Percentiles rank a stretch among this genome's conserved stretches.
phyloP scores from a whole-genome alignment of 1,140 invertebrate genomes.

The Odontomachus brunneus region DNA sequence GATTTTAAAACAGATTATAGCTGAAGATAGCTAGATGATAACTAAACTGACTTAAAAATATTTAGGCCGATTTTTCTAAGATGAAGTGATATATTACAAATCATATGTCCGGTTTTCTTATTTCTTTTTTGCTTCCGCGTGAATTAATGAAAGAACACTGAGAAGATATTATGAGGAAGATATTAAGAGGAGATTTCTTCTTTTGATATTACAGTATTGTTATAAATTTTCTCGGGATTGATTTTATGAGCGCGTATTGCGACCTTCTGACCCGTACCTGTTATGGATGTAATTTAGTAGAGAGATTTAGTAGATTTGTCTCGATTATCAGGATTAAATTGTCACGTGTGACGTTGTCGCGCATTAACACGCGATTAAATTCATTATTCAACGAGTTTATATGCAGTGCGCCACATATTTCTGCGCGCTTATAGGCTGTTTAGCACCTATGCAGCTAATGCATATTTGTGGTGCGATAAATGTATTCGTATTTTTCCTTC shows the following conservation, averaged over 20 bases:
- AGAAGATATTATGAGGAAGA: background rate
- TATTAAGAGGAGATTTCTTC: too few relatives aligned
- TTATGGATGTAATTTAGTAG: background rate
- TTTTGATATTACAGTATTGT: conserved; percentile 12
- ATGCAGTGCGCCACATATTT: conserved; percentile 28
- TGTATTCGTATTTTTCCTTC: conserved; percentile 10
- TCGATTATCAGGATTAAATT: conserved; percentile 44
- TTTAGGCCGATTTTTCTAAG: too few relatives aligned
- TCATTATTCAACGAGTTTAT: conserved; percentile 26
- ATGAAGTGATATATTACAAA: too few relatives aligned
- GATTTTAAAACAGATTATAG: too few relatives aligned
- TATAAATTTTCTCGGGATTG: background rate
- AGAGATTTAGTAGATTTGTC: background rate
- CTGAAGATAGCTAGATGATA: too few relatives aligned
- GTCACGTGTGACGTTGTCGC: conserved; percentile 1
- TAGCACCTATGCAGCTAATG: conserved; percentile 1
- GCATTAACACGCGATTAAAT: conserved; percentile 19
- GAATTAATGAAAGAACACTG: background rate
- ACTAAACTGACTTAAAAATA: too few relatives aligned
- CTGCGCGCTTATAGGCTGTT: background rate
- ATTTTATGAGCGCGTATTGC: background rate
- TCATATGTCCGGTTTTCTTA: too few relatives aligned
- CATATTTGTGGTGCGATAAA: conserved; percentile 10
- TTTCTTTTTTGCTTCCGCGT: background rate
- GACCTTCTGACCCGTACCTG: background rate